A percentile compares a stretch with the other conserved stretches of the same genome.
Evolutionary conservation across 2,797 vertebrate species (phyloP).

Genomic region (Chloroceryle amazona): DNA sequence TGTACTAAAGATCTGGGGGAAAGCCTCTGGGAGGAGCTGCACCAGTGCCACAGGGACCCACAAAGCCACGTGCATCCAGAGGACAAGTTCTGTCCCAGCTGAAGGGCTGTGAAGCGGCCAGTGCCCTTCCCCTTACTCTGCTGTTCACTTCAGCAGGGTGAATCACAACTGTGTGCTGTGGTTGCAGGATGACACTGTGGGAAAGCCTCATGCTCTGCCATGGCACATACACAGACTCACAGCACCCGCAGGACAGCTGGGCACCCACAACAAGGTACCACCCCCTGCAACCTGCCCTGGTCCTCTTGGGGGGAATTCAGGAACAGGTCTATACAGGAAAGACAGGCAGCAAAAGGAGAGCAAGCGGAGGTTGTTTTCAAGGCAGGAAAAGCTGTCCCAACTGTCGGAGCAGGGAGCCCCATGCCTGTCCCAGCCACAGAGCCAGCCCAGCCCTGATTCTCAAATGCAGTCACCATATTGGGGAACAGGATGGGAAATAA

Average conservation of each 20-base stretch:
- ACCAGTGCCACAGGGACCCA: rapidly evolving
- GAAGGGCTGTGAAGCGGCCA: neutral
- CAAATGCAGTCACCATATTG: neutral
- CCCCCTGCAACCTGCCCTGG: neutral
- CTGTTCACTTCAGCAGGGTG: neutral
- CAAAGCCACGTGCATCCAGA: neutral
- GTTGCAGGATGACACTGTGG: neutral
- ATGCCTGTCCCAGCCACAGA: neutral
- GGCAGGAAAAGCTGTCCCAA: neutral
- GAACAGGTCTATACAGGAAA: neutral
- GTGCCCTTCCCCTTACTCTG: neutral
- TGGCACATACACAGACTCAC: neutral
- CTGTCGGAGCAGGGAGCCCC: neutral
- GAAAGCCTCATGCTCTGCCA: neutral
- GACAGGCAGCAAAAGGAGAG: neutral
- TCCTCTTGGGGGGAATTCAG: neutral
- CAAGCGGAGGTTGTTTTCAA: rapidly evolving
- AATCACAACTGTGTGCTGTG: rapidly evolving
- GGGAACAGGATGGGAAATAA: neutral
- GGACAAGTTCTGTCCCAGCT: neutral
- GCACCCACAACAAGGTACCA: rapidly evolving
- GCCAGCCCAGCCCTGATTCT: neutral
- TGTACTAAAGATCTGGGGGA: rapidly evolving
- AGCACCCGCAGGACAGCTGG: neutral
- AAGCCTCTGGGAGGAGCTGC: neutral